Evolutionary conservation across 2,113 vertebrate genomes (phyloP).

Genomic region (Myxocyprinus asiaticus): DNA sequence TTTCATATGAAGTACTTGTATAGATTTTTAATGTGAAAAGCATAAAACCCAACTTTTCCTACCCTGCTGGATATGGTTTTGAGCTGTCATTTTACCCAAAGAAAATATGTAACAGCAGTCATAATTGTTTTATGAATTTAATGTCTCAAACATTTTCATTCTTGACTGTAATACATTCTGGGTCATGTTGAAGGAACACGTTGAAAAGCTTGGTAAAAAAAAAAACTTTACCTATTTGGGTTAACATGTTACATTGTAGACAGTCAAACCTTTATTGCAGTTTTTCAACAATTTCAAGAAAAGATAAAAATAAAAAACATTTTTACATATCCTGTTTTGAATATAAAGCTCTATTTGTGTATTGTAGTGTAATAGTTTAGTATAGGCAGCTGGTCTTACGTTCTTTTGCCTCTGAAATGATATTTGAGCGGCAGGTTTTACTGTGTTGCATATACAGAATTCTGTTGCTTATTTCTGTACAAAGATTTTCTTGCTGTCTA

Average conservation of each 20-base stretch:
- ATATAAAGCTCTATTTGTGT: conserved; percentile 84
- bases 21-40: conserved; percentile 69
- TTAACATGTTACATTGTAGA: conserved; percentile 71
- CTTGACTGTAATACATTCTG: conserved; percentile 85
- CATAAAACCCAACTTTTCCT: conserved; percentile 14
- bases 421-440: conserved; percentile 70
- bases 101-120: conserved; percentile 76
- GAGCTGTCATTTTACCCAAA: conserved; percentile 84
- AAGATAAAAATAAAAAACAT: conserved; percentile 86
- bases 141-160: conserved; percentile 82
- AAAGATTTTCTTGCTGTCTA: conserved; percentile 87
- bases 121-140: conserved; percentile 70
- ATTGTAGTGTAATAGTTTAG: conserved; percentile 77
- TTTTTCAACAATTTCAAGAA: conserved; percentile 89
- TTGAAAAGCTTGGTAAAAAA: conserved; percentile 65
- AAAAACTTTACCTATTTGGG: conserved; percentile 66
- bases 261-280: conserved; percentile 92
- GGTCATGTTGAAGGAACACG: conserved; percentile 69
- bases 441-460: conserved; percentile 76
- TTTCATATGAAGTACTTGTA: conserved; percentile 76
- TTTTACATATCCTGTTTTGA: conserved; percentile 89
- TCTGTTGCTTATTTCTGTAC: conserved; percentile 90
- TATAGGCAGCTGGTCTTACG: conserved; percentile 79
- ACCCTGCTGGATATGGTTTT: conserved; percentile 54
- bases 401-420: conserved; percentile 67